Conservation (phyloP, 2,113 vertebrate species). For the Fulica atra region DNA sequence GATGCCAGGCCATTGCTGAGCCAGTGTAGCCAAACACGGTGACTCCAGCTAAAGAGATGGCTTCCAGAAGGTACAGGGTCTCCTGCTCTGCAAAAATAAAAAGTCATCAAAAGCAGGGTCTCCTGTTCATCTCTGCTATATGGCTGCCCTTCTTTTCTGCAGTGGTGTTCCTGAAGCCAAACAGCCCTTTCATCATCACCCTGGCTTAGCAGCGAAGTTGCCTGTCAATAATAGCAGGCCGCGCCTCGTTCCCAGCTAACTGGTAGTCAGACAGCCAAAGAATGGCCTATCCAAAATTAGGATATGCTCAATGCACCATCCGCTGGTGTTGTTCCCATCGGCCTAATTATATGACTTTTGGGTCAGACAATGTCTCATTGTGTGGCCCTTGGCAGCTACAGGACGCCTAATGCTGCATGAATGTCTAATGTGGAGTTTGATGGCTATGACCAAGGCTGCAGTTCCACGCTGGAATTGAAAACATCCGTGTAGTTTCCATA, state of each 20-base stretch:
- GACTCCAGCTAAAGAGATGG: background rate
- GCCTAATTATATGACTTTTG: constrained; percentile 61
- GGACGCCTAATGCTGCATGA: constrained; percentile 41
- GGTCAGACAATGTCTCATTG: constrained; percentile 64
- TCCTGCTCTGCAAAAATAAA: background rate
- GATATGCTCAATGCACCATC: constrained; percentile 41
- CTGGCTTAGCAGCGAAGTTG: constrained; percentile 18
- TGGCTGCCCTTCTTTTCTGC: constrained; percentile 6
- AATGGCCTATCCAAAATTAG: constrained; percentile 41
- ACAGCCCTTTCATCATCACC: background rate
- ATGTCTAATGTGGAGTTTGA: constrained; percentile 61
- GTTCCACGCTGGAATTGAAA: constrained; percentile 37
- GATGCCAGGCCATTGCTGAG: background rate
- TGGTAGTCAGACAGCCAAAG: constrained; percentile 44
- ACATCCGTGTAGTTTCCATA: constrained; percentile 53
- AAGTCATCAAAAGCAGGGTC: background rate
- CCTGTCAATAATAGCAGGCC: constrained; percentile 7
- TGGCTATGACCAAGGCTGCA: background rate
- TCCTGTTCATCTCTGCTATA: background rate
- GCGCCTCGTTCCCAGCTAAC: constrained; percentile 35
- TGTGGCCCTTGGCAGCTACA: constrained; percentile 50
- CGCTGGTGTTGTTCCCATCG: constrained; percentile 37
- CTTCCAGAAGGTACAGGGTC: background rate
- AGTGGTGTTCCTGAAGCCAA: background rate
- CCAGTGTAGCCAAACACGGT: rapidly evolving